Evolutionary conservation across 2,113 vertebrate genomes (phyloP).

Genomic region (Poeciliopsis prolifica): DNA sequence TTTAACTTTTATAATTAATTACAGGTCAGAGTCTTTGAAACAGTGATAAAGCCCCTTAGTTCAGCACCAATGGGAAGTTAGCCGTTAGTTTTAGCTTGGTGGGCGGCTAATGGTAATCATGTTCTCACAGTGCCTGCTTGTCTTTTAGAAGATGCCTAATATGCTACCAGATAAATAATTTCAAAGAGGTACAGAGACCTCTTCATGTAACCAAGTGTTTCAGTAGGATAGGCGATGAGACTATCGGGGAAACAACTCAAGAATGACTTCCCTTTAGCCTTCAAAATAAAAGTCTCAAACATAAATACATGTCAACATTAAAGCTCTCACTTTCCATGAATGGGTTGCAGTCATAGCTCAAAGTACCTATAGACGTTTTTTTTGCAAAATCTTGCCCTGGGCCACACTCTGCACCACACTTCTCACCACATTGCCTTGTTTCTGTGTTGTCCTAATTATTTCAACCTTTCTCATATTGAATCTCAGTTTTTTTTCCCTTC

Average conservation of each 20-base stretch:
- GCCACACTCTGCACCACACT: background rate
- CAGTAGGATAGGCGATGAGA: too few relatives aligned
- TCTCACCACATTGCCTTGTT: constrained; percentile 10
- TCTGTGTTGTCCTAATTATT: constrained; percentile 10
- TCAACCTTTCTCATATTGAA: constrained; percentile 12
- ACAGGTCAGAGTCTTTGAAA: background rate
- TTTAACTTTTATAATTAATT: background rate
- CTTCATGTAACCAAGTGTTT: background rate
- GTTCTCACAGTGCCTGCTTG: too few relatives aligned
- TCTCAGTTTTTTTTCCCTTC: constrained; percentile 38
- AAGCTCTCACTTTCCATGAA: background rate
- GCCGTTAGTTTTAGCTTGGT: background rate
- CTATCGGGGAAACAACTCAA: background rate
- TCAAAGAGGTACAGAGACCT: background rate
- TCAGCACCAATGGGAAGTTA: background rate
- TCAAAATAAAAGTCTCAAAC: background rate
- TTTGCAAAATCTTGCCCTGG: background rate
- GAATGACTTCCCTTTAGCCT: background rate
- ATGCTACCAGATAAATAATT: background rate
- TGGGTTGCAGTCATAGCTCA: background rate
- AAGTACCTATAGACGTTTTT: background rate
- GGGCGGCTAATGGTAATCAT: background rate
- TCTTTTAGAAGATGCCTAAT: background rate
- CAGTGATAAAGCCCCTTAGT: background rate
- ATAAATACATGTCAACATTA: background rate